phyloP scores from a whole-genome alignment of 2,888 invertebrate species.

The Chouioia cunea region DNA sequence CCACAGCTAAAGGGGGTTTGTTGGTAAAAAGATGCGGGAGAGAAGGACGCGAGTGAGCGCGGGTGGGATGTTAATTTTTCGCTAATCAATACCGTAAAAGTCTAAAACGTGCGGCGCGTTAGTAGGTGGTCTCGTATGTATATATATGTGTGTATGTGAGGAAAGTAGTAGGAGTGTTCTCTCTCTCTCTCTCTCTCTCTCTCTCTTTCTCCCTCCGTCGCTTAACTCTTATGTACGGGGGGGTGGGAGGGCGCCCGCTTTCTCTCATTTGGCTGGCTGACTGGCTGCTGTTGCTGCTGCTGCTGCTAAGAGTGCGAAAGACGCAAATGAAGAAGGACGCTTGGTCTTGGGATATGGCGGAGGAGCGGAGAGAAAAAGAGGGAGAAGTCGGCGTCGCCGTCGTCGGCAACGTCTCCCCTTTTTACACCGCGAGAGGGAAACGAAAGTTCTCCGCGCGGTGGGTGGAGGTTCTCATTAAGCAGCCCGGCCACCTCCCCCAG shows the following conservation, averaged over 20 bases:
- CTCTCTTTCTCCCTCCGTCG: constrained; percentile 6
- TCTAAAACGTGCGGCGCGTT: constrained; percentile 66
- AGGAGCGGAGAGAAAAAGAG: constrained; percentile 30
- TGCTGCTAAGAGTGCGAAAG: constrained; percentile 39
- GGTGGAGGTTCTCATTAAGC: constrained; percentile 65
- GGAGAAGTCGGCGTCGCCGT: constrained; percentile 28
- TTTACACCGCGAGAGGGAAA: constrained; percentile 46
- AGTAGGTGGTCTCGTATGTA: constrained; percentile 58
- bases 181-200: constrained; percentile 11
- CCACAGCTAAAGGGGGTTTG: constrained; percentile 3
- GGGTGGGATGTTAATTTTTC: constrained; percentile 60
- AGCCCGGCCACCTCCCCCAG: constrained; percentile 63
- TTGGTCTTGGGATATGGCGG: constrained; percentile 13
- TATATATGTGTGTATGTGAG: constrained; percentile 9
- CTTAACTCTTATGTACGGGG: constrained; percentile 33
- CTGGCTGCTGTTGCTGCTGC: no score
- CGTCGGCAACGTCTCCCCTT: constrained; percentile 33
- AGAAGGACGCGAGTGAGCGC: constrained; percentile 32
- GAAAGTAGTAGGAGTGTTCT: constrained; percentile 8
- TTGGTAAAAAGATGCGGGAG: constrained; percentile 18
- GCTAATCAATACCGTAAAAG: constrained; percentile 67
- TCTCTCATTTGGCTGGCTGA: constrained; percentile 46
- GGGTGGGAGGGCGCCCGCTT: constrained; percentile 50
- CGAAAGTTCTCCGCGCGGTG: constrained; percentile 45
- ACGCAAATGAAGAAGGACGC: constrained; percentile 48